Percentiles rank a stretch among this genome's conserved stretches.
Evolutionary conservation across 2,888 invertebrate genomes (phyloP).

Genomic region (Ichneumoninae sp.): DNA sequence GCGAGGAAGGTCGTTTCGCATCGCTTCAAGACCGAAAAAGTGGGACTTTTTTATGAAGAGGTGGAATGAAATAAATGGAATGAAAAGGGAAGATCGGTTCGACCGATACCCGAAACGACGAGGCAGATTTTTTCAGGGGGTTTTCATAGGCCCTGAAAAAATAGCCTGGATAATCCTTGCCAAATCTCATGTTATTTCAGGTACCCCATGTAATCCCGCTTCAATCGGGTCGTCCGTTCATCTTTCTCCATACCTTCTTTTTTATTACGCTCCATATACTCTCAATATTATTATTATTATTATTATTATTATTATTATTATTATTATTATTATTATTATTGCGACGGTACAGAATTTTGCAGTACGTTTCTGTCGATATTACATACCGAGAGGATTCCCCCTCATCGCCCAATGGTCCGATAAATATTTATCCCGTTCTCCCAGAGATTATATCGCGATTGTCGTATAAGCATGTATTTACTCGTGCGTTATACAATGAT

Average conservation of each 20-base stretch:
- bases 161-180: constrained; percentile 74
- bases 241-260: constrained; percentile 13
- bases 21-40: too few relatives aligned
- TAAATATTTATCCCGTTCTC: constrained; percentile 46
- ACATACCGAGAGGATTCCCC: background rate
- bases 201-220: constrained; percentile 67
- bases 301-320: constrained; percentile 14
- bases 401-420: constrained; percentile 27
- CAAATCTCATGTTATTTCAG: constrained; percentile 76
- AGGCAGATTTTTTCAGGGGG: background rate
- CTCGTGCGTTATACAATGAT: background rate
- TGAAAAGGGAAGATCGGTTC: background rate
- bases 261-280: constrained; percentile 30
- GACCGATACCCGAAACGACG: background rate
- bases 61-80: too few relatives aligned
- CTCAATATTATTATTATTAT: constrained; percentile 9
- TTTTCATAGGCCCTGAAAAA: constrained; percentile 72
- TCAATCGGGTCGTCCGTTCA: constrained; percentile 47
- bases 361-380: background rate
- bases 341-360: constrained; percentile 14
- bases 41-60: too few relatives aligned
- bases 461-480: background rate
- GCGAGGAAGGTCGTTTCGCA: too few relatives aligned
- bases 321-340: constrained; percentile 12
- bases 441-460: constrained; percentile 21